A percentile compares a stretch with the other conserved stretches of the same genome.
Evolutionary conservation across 2,113 vertebrate genomes (phyloP).

Genomic region (Chloropsis cyanopogon): DNA sequence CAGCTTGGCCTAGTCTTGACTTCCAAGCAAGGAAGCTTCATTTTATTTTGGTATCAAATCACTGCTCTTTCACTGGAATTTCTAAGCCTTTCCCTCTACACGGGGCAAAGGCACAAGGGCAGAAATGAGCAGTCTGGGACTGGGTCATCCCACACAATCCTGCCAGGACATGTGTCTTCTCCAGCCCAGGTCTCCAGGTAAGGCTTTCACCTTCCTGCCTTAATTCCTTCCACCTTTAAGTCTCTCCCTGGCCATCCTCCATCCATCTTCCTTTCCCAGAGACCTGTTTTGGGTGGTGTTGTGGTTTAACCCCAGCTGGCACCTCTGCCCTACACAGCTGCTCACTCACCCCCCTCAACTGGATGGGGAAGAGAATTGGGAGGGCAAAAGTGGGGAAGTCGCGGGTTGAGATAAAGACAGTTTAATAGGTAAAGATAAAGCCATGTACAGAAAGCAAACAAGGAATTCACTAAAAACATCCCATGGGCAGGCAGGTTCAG

Average conservation of each 20-base stretch:
- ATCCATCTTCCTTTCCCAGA: neutral
- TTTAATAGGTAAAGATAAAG: neutral
- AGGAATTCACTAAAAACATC: neutral
- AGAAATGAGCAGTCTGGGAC: neutral
- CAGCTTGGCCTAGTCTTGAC: neutral
- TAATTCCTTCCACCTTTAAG: neutral
- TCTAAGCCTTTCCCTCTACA: neutral
- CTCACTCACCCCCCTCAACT: neutral
- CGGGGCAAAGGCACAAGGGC: neutral
- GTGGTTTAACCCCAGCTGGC: neutral
- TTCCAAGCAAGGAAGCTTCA: neutral
- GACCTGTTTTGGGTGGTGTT: accelerated
- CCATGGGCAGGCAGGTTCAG: neutral
- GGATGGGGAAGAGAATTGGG: neutral
- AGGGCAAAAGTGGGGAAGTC: neutral
- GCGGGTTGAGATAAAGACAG: neutral
- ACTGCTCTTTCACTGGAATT: neutral
- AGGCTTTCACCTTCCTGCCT: neutral
- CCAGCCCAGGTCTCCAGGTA: accelerated
- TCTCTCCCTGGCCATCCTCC: neutral
- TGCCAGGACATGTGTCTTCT: neutral
- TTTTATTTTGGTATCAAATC: neutral
- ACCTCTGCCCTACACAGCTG: neutral
- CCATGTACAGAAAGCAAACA: neutral
- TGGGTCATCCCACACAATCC: accelerated